Evolutionary conservation across 2,888 invertebrate genomes (phyloP).

Genomic region (Napeogenes sylphis): DNA sequence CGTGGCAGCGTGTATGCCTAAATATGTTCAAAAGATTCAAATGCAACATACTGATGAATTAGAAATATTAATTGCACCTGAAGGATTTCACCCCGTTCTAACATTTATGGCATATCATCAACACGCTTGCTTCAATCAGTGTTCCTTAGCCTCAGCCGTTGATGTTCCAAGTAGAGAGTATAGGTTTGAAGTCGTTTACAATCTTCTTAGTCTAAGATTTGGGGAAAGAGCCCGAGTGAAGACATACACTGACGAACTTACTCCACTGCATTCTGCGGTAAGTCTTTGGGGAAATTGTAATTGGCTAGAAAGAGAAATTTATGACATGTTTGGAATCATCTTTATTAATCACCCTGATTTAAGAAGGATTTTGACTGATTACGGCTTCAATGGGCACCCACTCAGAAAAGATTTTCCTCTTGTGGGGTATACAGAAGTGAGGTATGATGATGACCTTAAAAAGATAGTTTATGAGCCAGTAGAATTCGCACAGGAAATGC

Average conservation of each 20-base stretch:
- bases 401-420: slow-evolving; percentile 67
- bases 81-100: slow-evolving; percentile 55
- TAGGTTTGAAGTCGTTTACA: slow-evolving; percentile 63
- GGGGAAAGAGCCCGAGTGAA: slow-evolving; percentile 50
- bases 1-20: slow-evolving; percentile 63
- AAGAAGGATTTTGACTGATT: slow-evolving; percentile 64
- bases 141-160: slow-evolving; percentile 54
- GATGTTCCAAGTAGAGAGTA: slow-evolving; percentile 61
- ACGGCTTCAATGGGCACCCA: slow-evolving; percentile 68
- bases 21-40: slow-evolving; percentile 64
- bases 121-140: slow-evolving; percentile 58
- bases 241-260: slow-evolving; percentile 67
- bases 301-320: slow-evolving; percentile 62
- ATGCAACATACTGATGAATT: slow-evolving; percentile 63
- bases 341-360: slow-evolving; percentile 68
- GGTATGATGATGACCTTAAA: slow-evolving; percentile 68
- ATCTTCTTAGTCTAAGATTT: slow-evolving; percentile 54
- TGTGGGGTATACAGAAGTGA: slow-evolving; percentile 62
- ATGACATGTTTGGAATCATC: slow-evolving; percentile 65
- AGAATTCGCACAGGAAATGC: slow-evolving; percentile 60
- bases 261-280: slow-evolving; percentile 57
- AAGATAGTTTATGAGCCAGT: slow-evolving; percentile 68
- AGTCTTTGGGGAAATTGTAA: slow-evolving; percentile 49
- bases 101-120: slow-evolving; percentile 61
- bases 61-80: slow-evolving; percentile 60